Base-by-base conservation (phyloP, 2,797 vertebrate species). In the Rhadinocentrus ornatus region DNA sequence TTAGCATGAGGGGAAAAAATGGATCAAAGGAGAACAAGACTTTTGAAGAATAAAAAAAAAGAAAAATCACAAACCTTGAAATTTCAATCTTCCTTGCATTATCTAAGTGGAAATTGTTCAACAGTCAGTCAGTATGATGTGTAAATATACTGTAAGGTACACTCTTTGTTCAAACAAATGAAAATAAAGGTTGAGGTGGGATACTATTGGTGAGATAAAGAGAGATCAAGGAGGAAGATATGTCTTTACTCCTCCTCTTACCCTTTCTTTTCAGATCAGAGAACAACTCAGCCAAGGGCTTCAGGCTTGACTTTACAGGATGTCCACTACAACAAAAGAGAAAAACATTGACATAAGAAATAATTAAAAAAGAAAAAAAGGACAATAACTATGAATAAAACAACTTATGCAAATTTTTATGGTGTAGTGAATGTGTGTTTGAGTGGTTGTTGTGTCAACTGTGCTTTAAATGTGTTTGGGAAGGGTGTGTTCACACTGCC, bases 271-370 rank as follows among this genome's bases (percentile, higher is more conserved):
- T 88, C 79, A 83, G 72, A 84, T 90, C 75, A 80, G 87, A 90
- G 62, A 94, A 94, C 91, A 93, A 94, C 92, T 92, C 91, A 94
- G 94, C 93, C 94, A 95, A 96, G 96, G 96, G 96, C 96, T 96
- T 94, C 85, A 93, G 86, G 93, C 91, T 93, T 93, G 92, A 93
- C 91, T 92, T 92, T 86, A 93, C 76, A 82, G 90, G 94, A 94
- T 94, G 95, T 97, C 95, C 95, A 95, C 94, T 92, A 95, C 88
- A 95, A 92, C 92, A 95, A 67, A 66, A 84, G 81, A 82, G 83
- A 88, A 92, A 89, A 50, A 72, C 56, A 87, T 15, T 52, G 44
- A 58, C 41, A 39, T 31, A 64, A 22, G 66, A 87, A 79, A 75
- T 88, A 92, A 91, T 0, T 11, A 12, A 39, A 35, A 35, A 11